These are phyloP conservation scores for Sycophaga agraensis DNA, from an alignment of 1,140 invertebrate species.

Conservation along the genomic window DNA sequence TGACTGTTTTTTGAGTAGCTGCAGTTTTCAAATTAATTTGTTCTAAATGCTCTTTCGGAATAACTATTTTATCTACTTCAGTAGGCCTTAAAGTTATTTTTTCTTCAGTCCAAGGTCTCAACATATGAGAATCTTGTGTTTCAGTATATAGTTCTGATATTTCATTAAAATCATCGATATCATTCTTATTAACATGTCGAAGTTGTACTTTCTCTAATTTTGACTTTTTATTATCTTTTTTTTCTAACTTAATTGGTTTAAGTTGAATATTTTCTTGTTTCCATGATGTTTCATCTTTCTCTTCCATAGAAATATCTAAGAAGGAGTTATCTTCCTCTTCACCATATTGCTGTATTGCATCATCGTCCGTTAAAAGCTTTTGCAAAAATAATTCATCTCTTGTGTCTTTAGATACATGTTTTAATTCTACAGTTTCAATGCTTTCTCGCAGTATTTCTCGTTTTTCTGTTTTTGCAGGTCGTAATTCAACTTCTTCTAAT, in stretches of 20 bases:
- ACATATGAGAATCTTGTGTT: constrained; percentile 34
- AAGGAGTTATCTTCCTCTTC: constrained; percentile 15
- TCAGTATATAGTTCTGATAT: constrained; percentile 43
- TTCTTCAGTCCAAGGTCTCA: constrained; percentile 48
- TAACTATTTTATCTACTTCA: constrained; percentile 38
- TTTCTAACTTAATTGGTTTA: constrained; percentile 57
- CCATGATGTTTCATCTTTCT: constrained; percentile 49
- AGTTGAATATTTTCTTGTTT: constrained; percentile 55
- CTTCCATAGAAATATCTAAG: constrained; percentile 17
- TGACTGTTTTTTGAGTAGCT: constrained; percentile 44
- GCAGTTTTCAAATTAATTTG: constrained; percentile 57
- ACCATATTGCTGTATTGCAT: constrained; percentile 13
- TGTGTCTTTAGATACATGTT: constrained; percentile 12
- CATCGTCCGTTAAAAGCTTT: constrained; percentile 36
- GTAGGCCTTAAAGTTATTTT: constrained; percentile 42
- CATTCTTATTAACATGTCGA: constrained; percentile 45
- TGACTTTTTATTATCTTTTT: constrained; percentile 42
- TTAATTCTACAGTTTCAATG: constrained; percentile 39
- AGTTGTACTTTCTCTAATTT: constrained; percentile 52
- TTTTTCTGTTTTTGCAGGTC: constrained; percentile 47
- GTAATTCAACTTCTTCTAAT: constrained; percentile 52
- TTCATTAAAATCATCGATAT: constrained; percentile 17
- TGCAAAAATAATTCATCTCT: constrained; percentile 28
- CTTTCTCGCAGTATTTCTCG: constrained; percentile 37
- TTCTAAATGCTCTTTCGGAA: constrained; percentile 51